Percentiles rank a stretch among this genome's conserved stretches.
Evolutionary conservation across 2,113 vertebrate genomes (phyloP).

Genomic region (Heterocephalus glaber): DNA sequence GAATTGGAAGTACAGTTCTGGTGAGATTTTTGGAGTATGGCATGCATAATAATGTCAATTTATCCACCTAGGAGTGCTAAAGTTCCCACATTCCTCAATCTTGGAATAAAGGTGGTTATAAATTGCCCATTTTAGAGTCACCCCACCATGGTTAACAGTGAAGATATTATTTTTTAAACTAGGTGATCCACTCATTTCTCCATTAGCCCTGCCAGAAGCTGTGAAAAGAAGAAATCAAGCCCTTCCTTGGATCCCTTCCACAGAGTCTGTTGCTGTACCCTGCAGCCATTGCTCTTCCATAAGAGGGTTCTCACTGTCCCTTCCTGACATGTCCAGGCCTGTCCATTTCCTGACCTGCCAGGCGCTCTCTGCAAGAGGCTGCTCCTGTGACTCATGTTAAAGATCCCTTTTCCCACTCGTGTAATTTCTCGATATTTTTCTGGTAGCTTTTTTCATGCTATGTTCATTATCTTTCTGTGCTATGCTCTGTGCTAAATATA

Average conservation of each 20-base stretch:
- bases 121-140: not conserved
- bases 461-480: not conserved
- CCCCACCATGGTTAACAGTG: not conserved
- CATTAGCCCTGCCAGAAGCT: not conserved
- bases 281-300: not conserved
- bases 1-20: not conserved
- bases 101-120: not conserved
- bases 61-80: not conserved
- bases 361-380: not conserved
- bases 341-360: not conserved
- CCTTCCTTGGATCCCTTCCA: not conserved
- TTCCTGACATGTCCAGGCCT: too few species aligned
- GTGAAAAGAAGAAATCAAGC: not conserved
- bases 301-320: not conserved
- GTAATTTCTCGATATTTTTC: slow-evolving; percentile 8
- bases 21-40: not conserved
- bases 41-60: not conserved
- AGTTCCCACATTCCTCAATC: not conserved
- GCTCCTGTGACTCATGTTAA: not conserved
- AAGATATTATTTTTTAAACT: not conserved
- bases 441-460: not conserved
- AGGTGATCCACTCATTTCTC: not conserved
- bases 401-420: not conserved
- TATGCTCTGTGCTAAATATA: not conserved
- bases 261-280: accelerated